These are phyloP conservation scores for Sinodicranocentrus sp. DNA, from an alignment of 2,888 invertebrate species.

Conservation along the genomic window DNA sequence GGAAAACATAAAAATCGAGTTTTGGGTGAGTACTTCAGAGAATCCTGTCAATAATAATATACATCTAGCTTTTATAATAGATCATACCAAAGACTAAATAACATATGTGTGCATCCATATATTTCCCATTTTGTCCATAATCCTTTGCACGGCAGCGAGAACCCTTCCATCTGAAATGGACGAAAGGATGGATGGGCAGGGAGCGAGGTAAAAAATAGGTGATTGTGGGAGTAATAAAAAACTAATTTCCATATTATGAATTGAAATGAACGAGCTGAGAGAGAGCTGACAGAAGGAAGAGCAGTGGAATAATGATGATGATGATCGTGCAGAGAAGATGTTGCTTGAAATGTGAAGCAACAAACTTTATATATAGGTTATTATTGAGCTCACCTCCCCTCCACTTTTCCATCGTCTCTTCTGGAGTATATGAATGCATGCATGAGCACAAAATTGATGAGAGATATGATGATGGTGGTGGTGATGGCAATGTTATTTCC, in stretches of 20 bases:
- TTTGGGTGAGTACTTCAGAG: slow-evolving; percentile 24
- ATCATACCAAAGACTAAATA: slow-evolving; percentile 13
- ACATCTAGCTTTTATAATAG: neutral
- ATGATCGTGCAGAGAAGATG: slow-evolving; percentile 31
- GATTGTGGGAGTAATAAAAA: slow-evolving; percentile 48
- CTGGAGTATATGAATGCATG: neutral
- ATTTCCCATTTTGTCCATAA: slow-evolving; percentile 8
- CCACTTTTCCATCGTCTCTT: neutral
- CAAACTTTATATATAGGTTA: slow-evolving; percentile 1
- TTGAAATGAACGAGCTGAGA: slow-evolving; percentile 34
- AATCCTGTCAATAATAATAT: slow-evolving; percentile 33
- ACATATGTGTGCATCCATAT: slow-evolving; percentile 18
- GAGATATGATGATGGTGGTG: slow-evolving; percentile 12
- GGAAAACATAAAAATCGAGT: slow-evolving; percentile 4
- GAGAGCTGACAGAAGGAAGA: slow-evolving; percentile 30
- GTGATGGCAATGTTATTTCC: slow-evolving; percentile 14
- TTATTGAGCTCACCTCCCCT: slow-evolving; percentile 1
- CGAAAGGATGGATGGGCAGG: slow-evolving; percentile 1
- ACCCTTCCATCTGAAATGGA: neutral
- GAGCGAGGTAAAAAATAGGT: slow-evolving; percentile 12
- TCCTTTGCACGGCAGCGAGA: slow-evolving; percentile 3
- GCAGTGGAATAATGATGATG: slow-evolving; percentile 15
- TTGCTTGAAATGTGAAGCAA: slow-evolving; percentile 1
- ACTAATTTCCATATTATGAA: slow-evolving; percentile 38
- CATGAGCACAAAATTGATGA: slow-evolving; percentile 10